Conservation (phyloP, 2,797 vertebrate genomes). For the Thaleichthys pacificus region DNA sequence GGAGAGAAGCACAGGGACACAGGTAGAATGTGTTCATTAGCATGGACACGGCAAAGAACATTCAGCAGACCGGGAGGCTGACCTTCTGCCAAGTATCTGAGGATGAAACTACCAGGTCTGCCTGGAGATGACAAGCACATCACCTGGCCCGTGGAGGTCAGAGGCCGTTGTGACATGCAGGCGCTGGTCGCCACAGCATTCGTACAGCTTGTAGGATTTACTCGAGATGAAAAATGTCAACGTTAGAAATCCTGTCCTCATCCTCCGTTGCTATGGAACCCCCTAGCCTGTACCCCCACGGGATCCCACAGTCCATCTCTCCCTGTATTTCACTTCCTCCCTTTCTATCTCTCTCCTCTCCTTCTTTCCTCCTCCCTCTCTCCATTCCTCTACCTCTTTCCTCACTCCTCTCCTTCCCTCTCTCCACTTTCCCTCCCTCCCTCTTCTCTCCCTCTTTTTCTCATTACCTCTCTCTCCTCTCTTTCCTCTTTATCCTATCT, state of each 20-base stretch:
- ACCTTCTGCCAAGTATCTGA: background rate
- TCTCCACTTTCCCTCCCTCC: no score
- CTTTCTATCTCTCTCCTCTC: background rate
- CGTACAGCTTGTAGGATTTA: conserved; percentile 29
- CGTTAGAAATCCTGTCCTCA: conserved; percentile 31
- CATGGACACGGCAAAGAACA: background rate
- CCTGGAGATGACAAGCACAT: background rate
- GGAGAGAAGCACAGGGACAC: no score
- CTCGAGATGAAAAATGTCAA: conserved; percentile 38
- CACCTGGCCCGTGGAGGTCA: conserved; percentile 1
- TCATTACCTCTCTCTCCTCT: no score
- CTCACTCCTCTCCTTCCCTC: no score
- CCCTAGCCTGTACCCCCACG: conserved; percentile 40
- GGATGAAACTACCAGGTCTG: background rate
- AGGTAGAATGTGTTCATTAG: background rate
- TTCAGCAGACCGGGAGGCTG: background rate
- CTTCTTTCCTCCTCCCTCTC: no score
- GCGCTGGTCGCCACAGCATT: background rate
- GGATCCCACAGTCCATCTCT: conserved; percentile 21
- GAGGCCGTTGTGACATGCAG: background rate
- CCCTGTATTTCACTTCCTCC: background rate
- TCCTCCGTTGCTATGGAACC: conserved; percentile 53
- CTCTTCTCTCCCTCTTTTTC: no score
- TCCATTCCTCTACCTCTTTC: no score
- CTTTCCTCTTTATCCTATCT: no score